A percentile compares a stretch with the other conserved stretches of the same genome.
phyloP scores from a whole-genome alignment of 2,113 vertebrate species.

The Ariopsis seemanni region DNA sequence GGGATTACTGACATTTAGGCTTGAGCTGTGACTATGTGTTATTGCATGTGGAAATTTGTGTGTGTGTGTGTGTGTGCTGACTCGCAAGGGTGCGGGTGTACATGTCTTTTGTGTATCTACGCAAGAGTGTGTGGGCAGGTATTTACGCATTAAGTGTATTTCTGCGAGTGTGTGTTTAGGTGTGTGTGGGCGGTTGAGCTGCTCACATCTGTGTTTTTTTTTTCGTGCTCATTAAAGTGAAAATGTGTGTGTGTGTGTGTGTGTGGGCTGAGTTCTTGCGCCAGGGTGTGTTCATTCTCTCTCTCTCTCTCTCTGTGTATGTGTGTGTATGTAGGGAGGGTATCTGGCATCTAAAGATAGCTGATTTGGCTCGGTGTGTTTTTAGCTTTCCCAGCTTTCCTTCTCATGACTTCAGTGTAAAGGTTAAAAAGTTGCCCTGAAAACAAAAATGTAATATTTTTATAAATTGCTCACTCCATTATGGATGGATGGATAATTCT shows the following conservation, averaged over 20 bases:
- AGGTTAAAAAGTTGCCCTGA: constrained; percentile 25
- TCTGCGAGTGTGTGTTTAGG: constrained; percentile 51
- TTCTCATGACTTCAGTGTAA: constrained; percentile 46
- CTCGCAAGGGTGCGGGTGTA: constrained; percentile 34
- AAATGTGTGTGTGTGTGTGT: constrained; percentile 15
- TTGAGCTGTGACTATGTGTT: constrained; percentile 22
- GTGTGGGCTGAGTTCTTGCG: constrained; percentile 26
- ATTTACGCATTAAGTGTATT: constrained; percentile 54
- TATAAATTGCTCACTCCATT: not conserved
- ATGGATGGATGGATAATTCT: not conserved
- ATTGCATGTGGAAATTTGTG: constrained; percentile 36
- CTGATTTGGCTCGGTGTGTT: constrained; percentile 43
- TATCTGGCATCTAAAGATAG: constrained; percentile 57
- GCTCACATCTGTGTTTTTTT: constrained; percentile 57
- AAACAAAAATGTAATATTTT: not conserved
- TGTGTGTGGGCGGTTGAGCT: constrained; percentile 47
- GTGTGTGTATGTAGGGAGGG: constrained; percentile 45
- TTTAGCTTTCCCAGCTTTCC: constrained; percentile 43
- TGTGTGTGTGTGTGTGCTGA: constrained; percentile 39
- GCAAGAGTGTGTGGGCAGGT: constrained; percentile 53
- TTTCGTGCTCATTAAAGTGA: constrained; percentile 41
- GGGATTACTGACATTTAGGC: constrained; percentile 36
- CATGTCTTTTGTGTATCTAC: constrained; percentile 39
- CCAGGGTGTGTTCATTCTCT: constrained; percentile 37
- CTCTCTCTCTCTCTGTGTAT: not conserved